Base-by-base conservation (phyloP, 2,888 invertebrate genomes). In the Callinectes sapidus region DNA sequence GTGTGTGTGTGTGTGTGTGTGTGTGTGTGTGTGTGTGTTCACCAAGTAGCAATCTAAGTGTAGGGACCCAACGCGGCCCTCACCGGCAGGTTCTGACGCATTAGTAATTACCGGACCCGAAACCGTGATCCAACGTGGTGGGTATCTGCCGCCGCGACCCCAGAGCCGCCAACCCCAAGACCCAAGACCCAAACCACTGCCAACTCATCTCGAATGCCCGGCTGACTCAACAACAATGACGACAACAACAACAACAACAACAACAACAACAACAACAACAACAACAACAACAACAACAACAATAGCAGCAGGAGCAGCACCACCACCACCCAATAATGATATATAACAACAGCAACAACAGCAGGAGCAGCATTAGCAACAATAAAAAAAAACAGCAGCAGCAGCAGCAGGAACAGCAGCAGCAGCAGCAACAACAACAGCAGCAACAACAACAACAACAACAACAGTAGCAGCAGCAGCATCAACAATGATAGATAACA, bases 91-190 rank as follows among this genome's bases (percentile, higher is more conserved):
- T 89, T 77, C 77, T 89, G 89, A 89, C 89, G 42, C 39, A n/a
- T 39, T 42, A 71, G 28, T n/a, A 89, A 89, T 89, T 89, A 89
- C 18, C 39, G 71, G 39, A 32, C 66, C 66, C 10, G 77, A 42
- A 28, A 54, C 77, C 89, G 89, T 89, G 89, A 71, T 89, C 66
- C 77, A n/a, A n/a, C n/a, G n/a, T 71, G 89, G 89, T 89, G 42
- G 89, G 48, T 77, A 18, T n/a, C 48, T 14, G 35, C 28, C 28
- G 48, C 48, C 1, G 2, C 87, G 14, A 28, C 28, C n/a, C 13
- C 35, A 1, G 3, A 18, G 8, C 39, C 89, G 6, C 35, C 5
- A 66, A 32, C 81, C 81, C 35, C 35, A 2, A 35, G 35, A 35
- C 35, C 81, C 35, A 8, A 48, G 35, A 14, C 35, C 81, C 16